These are phyloP conservation scores for Papilio demoleus DNA, from an alignment of 2,888 invertebrate species.

Conservation along the genomic window DNA sequence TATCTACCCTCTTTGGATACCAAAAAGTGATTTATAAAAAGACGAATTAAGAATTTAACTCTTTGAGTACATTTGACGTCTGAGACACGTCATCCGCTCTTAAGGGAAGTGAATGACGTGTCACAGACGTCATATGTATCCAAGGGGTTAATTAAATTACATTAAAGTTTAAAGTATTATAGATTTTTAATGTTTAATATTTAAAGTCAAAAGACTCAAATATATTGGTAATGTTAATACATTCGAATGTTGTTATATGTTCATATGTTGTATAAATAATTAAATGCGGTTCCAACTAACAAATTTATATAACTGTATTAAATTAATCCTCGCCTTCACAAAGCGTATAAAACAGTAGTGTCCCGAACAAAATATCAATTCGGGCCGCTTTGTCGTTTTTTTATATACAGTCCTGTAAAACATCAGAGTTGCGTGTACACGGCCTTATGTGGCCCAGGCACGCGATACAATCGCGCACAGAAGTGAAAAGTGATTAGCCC, in stretches of 20 bases:
- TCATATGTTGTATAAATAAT: conserved; percentile 36
- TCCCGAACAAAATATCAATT: conserved; percentile 78
- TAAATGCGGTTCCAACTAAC: conserved; percentile 42
- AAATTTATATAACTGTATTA: conserved; percentile 52
- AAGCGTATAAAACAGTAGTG: conserved; percentile 69
- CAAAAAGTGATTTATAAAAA: no score
- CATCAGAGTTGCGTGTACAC: conserved; percentile 73
- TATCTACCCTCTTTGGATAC: no score
- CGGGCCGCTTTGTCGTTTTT: conserved; percentile 71
- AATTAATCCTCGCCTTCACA: conserved; percentile 50
- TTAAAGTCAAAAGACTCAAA: no score
- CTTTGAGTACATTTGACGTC: no score
- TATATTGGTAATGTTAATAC: no score
- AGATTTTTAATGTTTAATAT: no score
- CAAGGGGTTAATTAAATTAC: no score
- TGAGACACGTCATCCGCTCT: no score
- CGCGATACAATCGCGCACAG: conserved; percentile 67
- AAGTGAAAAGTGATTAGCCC: conserved; percentile 71
- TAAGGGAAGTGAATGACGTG: no score
- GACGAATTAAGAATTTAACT: no score
- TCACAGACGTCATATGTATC: no score
- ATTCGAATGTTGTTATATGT: conserved; percentile 16
- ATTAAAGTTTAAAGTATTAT: no score
- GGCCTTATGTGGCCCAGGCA: conserved; percentile 71
- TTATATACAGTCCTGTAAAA: conserved; percentile 75